Percentiles rank a stretch among this genome's conserved stretches.
phyloP scores from a whole-genome alignment of 2,113 vertebrate species.

The Deroptyus accipitrinus region DNA sequence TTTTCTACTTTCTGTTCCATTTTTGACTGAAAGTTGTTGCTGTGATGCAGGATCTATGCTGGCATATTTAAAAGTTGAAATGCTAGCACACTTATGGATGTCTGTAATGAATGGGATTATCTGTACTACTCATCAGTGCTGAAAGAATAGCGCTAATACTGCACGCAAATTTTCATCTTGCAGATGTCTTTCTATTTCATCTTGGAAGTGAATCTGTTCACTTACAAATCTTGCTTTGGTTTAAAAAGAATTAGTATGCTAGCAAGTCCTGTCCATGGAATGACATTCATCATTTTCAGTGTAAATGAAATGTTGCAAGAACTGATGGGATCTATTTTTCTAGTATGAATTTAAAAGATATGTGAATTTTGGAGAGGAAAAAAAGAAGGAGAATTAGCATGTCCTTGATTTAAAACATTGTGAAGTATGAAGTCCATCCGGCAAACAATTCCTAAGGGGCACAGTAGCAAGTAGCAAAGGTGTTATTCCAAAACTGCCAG shows the following conservation, averaged over 20 bases:
- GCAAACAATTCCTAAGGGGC: not conserved
- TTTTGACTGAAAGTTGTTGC: not conserved
- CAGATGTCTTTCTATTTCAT: conserved; percentile 59
- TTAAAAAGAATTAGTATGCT: conserved; percentile 28
- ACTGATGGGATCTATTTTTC: not conserved
- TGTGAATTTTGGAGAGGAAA: not conserved
- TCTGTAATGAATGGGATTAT: conserved; percentile 23
- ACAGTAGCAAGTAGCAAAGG: not conserved
- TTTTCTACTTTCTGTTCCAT: not conserved
- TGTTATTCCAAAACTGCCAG: not conserved
- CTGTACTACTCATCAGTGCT: conserved; percentile 24
- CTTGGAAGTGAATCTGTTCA: conserved; percentile 45
- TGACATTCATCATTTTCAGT: conserved; percentile 1
- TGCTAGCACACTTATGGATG: not conserved
- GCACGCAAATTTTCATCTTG: conserved; percentile 47
- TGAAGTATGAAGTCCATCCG: not conserved
- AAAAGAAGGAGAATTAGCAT: not conserved
- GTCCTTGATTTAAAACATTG: not conserved
- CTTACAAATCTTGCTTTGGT: conserved; percentile 51
- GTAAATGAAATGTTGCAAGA: not conserved
- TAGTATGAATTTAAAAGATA: not conserved
- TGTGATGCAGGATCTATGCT: not conserved
- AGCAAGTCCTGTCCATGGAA: not conserved
- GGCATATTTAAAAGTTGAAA: not conserved
- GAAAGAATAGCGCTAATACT: conserved; percentile 51